These are phyloP conservation scores for Antechinus stuartii DNA, from an alignment of 2,113 vertebrate genomes.

Conservation along the genomic window DNA sequence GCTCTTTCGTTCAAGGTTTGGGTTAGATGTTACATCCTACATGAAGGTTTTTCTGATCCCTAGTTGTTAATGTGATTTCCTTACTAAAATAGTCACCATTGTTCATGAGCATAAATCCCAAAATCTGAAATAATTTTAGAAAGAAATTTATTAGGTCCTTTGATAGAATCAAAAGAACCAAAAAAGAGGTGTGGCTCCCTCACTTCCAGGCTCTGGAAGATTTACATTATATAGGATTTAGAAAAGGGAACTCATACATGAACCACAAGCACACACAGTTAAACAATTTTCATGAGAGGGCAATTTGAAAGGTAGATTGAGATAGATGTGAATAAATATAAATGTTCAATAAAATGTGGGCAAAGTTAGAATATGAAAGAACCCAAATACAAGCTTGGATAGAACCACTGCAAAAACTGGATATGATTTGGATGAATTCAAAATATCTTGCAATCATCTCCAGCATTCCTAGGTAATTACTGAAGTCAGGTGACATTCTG, in stretches of 20 bases:
- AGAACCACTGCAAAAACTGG: background rate
- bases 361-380: background rate
- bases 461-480: background rate
- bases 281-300: background rate
- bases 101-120: background rate
- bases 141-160: background rate
- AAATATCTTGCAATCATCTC: background rate
- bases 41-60: background rate
- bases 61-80: background rate
- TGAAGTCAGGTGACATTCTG: background rate
- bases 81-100: background rate
- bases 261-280: background rate
- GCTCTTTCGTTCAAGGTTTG: background rate
- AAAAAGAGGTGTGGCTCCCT: background rate
- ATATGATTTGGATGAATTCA: background rate
- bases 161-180: background rate
- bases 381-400: background rate
- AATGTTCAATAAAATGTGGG: background rate
- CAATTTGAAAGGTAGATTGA: background rate
- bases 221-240: background rate
- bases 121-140: background rate
- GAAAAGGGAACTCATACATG: background rate
- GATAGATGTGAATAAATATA: background rate
- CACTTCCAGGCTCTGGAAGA: background rate
- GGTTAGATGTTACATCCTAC: background rate